Percentiles rank a stretch among this genome's conserved stretches.
phyloP scores from a whole-genome alignment of 2,888 invertebrate genomes.

The Drosophila ustulata region DNA sequence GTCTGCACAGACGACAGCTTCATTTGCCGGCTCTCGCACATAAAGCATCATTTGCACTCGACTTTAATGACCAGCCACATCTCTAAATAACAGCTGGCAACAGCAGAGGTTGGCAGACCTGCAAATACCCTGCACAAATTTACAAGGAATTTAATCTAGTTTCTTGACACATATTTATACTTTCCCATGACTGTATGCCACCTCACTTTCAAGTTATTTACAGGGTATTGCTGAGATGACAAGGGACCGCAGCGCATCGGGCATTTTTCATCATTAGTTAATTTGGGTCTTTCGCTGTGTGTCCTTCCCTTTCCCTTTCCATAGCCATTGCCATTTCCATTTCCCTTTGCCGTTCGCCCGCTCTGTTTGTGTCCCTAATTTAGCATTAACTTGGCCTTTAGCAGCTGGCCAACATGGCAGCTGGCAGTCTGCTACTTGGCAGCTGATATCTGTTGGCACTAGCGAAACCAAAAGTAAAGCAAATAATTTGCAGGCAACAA shows the following conservation, averaged over 20 bases:
- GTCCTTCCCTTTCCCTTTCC: not conserved
- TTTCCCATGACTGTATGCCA: not conserved
- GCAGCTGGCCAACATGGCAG: constrained; percentile 35
- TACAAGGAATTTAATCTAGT: not conserved
- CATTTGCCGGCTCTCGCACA: constrained; percentile 38
- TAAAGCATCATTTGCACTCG: constrained; percentile 56
- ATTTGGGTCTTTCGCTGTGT: constrained; percentile 44
- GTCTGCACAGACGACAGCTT: constrained; percentile 38
- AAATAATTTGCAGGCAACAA: constrained; percentile 72
- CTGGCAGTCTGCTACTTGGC: constrained; percentile 37
- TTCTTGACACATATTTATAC: no score
- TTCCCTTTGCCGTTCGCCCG: not conserved
- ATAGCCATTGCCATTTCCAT: not conserved
- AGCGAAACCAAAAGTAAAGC: constrained; percentile 70
- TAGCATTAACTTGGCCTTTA: constrained; percentile 76
- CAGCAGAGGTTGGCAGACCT: not conserved
- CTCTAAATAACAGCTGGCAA: constrained; percentile 33
- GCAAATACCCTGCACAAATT: constrained; percentile 9
- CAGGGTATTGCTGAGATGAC: constrained; percentile 15
- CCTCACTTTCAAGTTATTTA: not conserved
- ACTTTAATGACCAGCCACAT: constrained; percentile 41
- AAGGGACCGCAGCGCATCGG: constrained; percentile 12
- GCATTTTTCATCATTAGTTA: constrained; percentile 77
- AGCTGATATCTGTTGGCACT: constrained; percentile 28
- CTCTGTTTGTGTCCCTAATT: constrained; percentile 50